Percentiles rank a stretch among this genome's conserved stretches.
These are phyloP conservation scores for Caenorhabditis japonica DNA, from an alignment of 2,888 invertebrate genomes.

Conservation along the genomic window DNA sequence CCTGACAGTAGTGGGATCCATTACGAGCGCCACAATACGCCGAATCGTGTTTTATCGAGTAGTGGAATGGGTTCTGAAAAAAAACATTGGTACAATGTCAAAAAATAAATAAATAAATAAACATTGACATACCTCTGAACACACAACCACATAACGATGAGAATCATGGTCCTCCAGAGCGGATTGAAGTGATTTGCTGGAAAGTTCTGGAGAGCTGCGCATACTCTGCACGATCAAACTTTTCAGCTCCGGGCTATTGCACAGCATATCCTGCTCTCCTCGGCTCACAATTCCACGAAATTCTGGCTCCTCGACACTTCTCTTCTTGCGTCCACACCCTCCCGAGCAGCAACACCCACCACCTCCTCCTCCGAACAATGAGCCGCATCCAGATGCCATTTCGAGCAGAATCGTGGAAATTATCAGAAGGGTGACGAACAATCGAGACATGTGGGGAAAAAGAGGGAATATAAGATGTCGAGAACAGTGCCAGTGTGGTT, in stretches of 20 bases:
- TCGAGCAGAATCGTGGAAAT: no score
- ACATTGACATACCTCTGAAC: conserved; percentile 28
- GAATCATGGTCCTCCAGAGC: conserved; percentile 36
- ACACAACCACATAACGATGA: conserved; percentile 44
- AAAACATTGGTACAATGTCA: no score
- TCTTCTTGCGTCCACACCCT: conserved; percentile 43
- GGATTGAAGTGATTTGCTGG: conserved; percentile 31
- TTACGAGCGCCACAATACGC: conserved; percentile 54
- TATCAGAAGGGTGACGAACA: no score
- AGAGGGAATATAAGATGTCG: no score
- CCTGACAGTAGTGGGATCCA: conserved; percentile 53
- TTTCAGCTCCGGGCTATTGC: conserved; percentile 46
- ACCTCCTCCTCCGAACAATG: conserved; percentile 28
- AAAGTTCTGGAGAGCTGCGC: conserved; percentile 10
- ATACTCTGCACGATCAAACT: conserved; percentile 39
- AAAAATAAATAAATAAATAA: no score
- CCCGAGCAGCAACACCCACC: conserved; percentile 38
- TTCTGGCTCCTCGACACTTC: conserved; percentile 22
- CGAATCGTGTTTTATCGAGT: conserved; percentile 38
- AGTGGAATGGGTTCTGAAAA: conserved; percentile 36
- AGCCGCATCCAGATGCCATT: no score
- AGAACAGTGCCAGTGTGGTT: no score
- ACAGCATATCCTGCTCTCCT: conserved; percentile 34
- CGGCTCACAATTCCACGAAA: conserved; percentile 32
- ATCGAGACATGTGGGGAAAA: no score